Evolutionary conservation across 2,113 vertebrate genomes (phyloP).

Genomic region (Solenodon paradoxus): DNA sequence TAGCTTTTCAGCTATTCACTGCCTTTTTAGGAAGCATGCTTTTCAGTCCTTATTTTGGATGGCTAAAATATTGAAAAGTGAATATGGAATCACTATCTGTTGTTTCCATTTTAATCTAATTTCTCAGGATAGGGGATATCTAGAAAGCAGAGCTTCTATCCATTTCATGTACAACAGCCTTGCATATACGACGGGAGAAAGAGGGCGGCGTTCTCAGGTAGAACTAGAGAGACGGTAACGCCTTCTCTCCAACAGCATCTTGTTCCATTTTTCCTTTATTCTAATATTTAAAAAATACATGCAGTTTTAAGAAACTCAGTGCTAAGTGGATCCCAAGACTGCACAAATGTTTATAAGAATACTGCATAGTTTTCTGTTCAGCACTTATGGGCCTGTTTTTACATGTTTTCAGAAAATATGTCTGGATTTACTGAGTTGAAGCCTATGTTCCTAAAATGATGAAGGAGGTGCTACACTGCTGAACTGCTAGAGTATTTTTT

Average conservation of each 20-base stretch:
- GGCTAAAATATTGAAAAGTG: background rate
- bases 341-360: conserved; percentile 16
- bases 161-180: background rate
- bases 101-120: background rate
- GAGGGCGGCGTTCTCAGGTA: background rate
- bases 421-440: conserved; percentile 25
- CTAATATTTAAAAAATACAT: conserved; percentile 17
- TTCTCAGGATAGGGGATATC: background rate
- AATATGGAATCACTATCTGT: too few species aligned
- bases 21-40: background rate
- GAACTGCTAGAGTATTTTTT: background rate
- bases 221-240: background rate
- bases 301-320: conserved; percentile 33
- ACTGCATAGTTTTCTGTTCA: conserved; percentile 26
- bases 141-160: background rate
- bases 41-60: background rate
- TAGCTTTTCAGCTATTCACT: background rate
- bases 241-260: background rate
- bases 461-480: background rate
- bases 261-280: conserved; percentile 36
- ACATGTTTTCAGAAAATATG: conserved; percentile 47
- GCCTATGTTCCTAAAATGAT: conserved; percentile 3
- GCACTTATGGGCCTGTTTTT: conserved; percentile 28
- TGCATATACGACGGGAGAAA: background rate
- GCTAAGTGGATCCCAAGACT: background rate